Evolutionary conservation across 2,113 vertebrate species (phyloP), one percentile per base, ranked within the genome.

Genomic region (Pterocles orientalis): DNA sequence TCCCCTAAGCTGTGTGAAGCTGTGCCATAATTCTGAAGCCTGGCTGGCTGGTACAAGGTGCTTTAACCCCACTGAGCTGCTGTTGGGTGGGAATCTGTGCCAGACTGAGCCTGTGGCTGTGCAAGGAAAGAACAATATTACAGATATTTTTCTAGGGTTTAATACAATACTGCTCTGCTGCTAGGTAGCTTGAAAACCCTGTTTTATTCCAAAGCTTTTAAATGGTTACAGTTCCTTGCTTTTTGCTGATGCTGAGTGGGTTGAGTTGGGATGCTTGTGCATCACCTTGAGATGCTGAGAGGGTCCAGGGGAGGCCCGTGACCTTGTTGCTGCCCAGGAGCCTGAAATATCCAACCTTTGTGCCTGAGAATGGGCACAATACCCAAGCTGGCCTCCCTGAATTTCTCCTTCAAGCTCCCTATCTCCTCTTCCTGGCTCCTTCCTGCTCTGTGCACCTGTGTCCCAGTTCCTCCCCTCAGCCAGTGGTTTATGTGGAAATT

Each of bases 381-480:
- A 28, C 25, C 31, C 13, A 21, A 85, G n/a, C 24, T 18, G 48
- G 2, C 18, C 1, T 5, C 16, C 14, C 2, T 1, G 2, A 29
- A 4, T 23, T n/a, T 73, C 28, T 14, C 33, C 39, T 56, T 73
- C 15, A 43, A 68, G 31, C 31, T 7, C 16, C 2, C 39, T 10
- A 9, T 34, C 7, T n/a, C 11, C 39, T 72, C 0, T 0, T 28
- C 23, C 25, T 26, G 2, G 3, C 14, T 68, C 8, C 36, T 57
- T 62, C 48, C 14, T 39, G 19, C 2, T 29, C 61, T 39, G 36
- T n/a, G 61, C 14, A 3, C 26, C 39, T 4, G 3, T 39, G 53
- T 51, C 50, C 56, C 57, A 41, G 36, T 47, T 87, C 54, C 7
- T 69, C 39, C 17, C 81, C 28, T 48, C 6, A 56, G 69, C 16